Base-by-base conservation (phyloP, 35 echinoderm and acorn worm species). In the Ptychodera flava region DNA sequence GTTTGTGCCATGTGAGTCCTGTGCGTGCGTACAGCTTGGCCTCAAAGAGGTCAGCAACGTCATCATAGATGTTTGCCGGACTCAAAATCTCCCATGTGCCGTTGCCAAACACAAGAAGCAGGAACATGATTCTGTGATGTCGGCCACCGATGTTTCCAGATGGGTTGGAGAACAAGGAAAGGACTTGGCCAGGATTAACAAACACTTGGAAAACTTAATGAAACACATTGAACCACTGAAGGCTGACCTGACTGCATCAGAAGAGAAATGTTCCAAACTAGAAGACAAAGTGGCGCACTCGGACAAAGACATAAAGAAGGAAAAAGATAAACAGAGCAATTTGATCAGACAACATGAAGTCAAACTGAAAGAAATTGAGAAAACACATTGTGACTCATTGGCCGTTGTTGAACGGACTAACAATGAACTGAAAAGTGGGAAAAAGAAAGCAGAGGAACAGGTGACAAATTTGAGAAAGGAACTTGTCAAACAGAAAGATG, bases 1-100 rank as follows among this genome's bases (percentile, higher is more conserved):
- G 28, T 98, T 98, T 83, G 95, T 98, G 29, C 95, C 95, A 22
- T 98, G 95, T 79, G 95, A 94, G 29, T 85, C 95, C 15, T 98
- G 95, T 80, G 90, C 88, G 0, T 80, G 87, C 37, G 90, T 98
- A 32, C 95, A 98, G 83, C 37, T 98, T 16, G 84, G 86, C 76
- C 87, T 98, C 37, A 89, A 80, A 80, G 88, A 94, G 16, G 91
- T 97, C 0, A 84, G 89, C 35, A 87, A 91, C 28, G 87, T 91
- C 78, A 84, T 97, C 16, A 81, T 84, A 0, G 92, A 91, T n/a
- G 89, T 97, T 32, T 97, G 95, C 36, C 53, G 84, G 45, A 90
- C 95, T 0, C 95, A 97, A 38, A 81, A 80, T 29, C 83, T 97
- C 12, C 80, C 83, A 16, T 91, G 92, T 36, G 83, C 92, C 0